phyloP scores from a whole-genome alignment of 1,140 invertebrate genomes.

The Drosophila ogumai region DNA sequence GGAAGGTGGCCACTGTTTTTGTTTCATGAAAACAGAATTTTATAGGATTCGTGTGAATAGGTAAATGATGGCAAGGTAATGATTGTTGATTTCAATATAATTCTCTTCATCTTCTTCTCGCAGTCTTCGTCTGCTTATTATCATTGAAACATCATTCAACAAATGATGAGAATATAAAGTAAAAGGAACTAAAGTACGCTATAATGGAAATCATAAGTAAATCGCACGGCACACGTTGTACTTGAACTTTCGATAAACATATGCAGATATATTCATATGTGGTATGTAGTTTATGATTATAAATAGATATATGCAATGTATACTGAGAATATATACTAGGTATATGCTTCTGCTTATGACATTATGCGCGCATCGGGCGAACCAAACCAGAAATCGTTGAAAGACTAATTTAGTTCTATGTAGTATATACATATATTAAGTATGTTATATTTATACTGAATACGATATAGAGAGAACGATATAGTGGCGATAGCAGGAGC shows the following conservation, averaged over 20 bases:
- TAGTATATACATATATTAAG: constrained; percentile 15
- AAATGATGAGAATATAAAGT: constrained; percentile 51
- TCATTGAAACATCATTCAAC: constrained; percentile 56
- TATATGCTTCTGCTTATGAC: constrained; percentile 62
- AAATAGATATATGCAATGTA: constrained; percentile 54
- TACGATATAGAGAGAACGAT: constrained; percentile 46
- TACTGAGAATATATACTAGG: constrained; percentile 60
- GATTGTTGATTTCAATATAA: constrained; percentile 64
- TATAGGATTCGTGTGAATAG: constrained; percentile 85
- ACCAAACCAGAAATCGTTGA: constrained; percentile 61
- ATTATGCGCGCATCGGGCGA: constrained; percentile 48
- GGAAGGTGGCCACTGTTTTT: constrained; percentile 97
- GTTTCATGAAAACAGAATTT: constrained; percentile 85
- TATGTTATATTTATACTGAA: constrained; percentile 77
- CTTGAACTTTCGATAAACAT: constrained; percentile 61
- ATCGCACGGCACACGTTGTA: constrained; percentile 61
- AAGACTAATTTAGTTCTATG: constrained; percentile 70
- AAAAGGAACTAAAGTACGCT: constrained; percentile 27
- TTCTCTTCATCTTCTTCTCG: constrained; percentile 49
- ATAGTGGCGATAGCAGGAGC: constrained; percentile 25
- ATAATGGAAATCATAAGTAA: constrained; percentile 43
- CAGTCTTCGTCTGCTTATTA: constrained; percentile 46
- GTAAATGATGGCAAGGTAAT: constrained; percentile 84
- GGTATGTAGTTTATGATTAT: constrained; percentile 64
- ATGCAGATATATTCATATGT: constrained; percentile 64